Conservation (phyloP, 2,113 vertebrate genomes). For the Dermatemys mawii region DNA sequence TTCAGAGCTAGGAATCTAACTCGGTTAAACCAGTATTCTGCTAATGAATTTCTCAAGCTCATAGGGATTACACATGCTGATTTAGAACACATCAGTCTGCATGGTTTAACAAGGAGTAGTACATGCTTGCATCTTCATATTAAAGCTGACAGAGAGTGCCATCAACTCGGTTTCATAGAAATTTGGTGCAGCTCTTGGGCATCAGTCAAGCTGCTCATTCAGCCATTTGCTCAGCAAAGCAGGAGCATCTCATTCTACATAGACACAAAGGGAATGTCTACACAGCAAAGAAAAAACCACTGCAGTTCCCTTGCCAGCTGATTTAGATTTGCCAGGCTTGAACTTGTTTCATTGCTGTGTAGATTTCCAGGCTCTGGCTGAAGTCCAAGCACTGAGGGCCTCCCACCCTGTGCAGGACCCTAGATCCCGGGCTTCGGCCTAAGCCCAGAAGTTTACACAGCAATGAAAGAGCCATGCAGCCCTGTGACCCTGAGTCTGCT, state of each 20-base stretch:
- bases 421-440: too few relatives aligned
- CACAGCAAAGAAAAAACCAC: too few relatives aligned
- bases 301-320: too few relatives aligned
- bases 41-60: background rate
- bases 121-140: background rate
- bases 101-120: background rate
- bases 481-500: background rate
- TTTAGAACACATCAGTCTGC: background rate
- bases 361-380: too few relatives aligned
- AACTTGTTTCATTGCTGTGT: too few relatives aligned
- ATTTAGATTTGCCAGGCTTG: too few relatives aligned
- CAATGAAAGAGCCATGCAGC: too few relatives aligned
- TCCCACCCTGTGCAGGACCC: too few relatives aligned
- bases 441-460: background rate
- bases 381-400: too few relatives aligned
- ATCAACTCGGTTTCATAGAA: background rate
- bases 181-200: background rate
- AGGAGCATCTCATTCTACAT: background rate
- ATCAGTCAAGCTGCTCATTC: background rate
- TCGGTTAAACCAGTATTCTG: background rate
- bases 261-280: too few relatives aligned
- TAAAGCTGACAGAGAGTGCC: background rate
- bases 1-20: background rate
- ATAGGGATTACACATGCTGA: background rate
- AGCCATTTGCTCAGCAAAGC: background rate